A percentile compares a stretch with the other conserved stretches of the same genome.
These are phyloP conservation scores for Stichodactyla helianthus DNA, from an alignment of 64 coral and sea anemone genomes.

Conservation along the genomic window DNA sequence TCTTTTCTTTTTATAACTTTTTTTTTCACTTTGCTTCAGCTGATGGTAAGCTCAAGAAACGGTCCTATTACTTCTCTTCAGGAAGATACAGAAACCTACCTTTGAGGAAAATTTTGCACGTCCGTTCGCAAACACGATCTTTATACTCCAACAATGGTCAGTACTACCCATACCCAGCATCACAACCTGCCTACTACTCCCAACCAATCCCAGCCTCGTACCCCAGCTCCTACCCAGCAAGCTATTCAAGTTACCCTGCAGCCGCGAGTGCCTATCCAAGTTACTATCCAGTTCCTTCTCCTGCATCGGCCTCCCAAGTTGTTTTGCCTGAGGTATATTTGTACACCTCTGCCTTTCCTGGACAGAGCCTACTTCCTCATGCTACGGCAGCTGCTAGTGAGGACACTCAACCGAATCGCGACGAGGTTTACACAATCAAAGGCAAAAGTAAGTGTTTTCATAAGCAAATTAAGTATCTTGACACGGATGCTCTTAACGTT, in stretches of 20 bases:
- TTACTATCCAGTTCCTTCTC: neutral
- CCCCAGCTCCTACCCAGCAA: conserved; percentile 11
- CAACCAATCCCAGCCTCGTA: neutral
- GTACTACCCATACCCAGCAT: neutral
- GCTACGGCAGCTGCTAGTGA: conserved; percentile 10
- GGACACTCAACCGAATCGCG: conserved; percentile 35
- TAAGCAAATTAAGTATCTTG: neutral
- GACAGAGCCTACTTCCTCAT: neutral
- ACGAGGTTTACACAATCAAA: conserved; percentile 47
- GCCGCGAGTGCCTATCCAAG: conserved; percentile 1
- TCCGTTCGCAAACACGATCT: neutral
- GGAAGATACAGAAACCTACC: neutral
- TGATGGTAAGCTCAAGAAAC: neutral
- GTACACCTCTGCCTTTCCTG: neutral
- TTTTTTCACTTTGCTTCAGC: neutral
- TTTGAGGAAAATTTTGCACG: neutral
- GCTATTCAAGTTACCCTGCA: neutral
- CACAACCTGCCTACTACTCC: neutral
- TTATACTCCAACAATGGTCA: neutral
- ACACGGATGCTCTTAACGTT: neutral
- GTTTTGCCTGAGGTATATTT: neutral
- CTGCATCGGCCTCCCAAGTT: neutral
- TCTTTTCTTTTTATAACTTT: too few species aligned
- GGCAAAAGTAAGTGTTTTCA: conserved; percentile 38
- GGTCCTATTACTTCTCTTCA: neutral